Evolutionary conservation across 2,888 invertebrate species (phyloP), one percentile per base, ranked within the genome.

Genomic region (Ephialtes manifestator): DNA sequence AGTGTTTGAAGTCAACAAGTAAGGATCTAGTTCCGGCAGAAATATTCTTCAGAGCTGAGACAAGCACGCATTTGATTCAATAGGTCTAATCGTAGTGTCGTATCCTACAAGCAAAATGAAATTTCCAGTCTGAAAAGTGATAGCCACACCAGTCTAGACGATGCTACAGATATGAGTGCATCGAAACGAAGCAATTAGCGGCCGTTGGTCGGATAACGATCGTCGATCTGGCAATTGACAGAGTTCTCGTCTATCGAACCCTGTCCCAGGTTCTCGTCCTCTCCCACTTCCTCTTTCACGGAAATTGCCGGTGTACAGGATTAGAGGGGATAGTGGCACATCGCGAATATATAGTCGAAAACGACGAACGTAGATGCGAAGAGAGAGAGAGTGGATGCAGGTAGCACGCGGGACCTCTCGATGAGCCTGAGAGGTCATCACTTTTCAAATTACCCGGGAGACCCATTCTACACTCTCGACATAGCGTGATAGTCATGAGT

Each of bases 381-480:
- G 4, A 7, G 31, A 51, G 78, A 43, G 68, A 39, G 24, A 13
- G 48, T 13, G 24, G 60, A 10, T 0, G 39, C 1, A n/a, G 7
- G 0, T 28, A 3, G 35, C 24, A 24, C 80, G 58, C 46, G 53
- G 51, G 28, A 24, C 5, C 53, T 28, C 75, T 74, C 60, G 60
- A 51, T 79, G 79, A 74, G 67, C 53, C 70, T 76, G 82, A 83
- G 87, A 88, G 83, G 63, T 75, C 86, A 83, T 81, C 87, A 84
- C 86, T 87, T 83, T 86, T 82, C 74, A 78, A 88, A 89, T 90
- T 77, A 87, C 87, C 81, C 80, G 77, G 18, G 83, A 85, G 79
- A 81, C 76, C 77, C 58, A 81, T 89, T 88, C 83, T 43, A 58
- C 70, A 46, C 71, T 60, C 72, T 43, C 70, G 75, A 60, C 39